Percentiles rank a stretch among this genome's conserved stretches.
Conservation (phyloP, 2,888 invertebrate genomes). For the Tuberolachnus salignus region DNA sequence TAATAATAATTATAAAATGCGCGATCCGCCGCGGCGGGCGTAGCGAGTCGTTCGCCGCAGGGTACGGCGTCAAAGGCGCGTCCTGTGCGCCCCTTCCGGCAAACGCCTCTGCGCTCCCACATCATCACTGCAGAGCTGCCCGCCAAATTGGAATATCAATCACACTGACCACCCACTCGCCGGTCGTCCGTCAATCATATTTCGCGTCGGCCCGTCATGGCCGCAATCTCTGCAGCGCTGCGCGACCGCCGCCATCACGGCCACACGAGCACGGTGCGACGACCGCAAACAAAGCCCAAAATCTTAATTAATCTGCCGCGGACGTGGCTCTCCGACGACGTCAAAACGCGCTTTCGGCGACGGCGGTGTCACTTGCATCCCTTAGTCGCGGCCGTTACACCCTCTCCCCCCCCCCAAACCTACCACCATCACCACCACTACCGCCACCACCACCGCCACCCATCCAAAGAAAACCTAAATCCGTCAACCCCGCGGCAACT, state of each 20-base stretch:
- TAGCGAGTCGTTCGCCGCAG: conserved; percentile 34
- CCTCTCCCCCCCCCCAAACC: no score
- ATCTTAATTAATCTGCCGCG: no score
- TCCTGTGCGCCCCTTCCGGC: conserved; percentile 25
- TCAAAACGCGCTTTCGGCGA: conserved; percentile 21
- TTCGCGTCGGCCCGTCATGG: background rate
- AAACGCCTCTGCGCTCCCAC: conserved; percentile 15
- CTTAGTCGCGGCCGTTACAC: background rate
- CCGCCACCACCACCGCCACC: no score
- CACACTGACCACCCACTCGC: conserved; percentile 1
- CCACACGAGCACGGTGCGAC: background rate
- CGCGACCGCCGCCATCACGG: background rate
- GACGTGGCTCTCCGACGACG: conserved; percentile 30
- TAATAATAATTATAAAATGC: no score
- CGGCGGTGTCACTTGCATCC: conserved; percentile 45
- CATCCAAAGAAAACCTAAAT: conserved; percentile 17
- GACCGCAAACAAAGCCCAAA: conserved; percentile 54
- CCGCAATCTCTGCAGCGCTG: background rate
- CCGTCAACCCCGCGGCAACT: conserved; percentile 34
- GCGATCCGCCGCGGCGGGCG: background rate
- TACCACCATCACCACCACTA: no score
- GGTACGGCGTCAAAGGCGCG: conserved; percentile 48
- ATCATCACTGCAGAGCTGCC: background rate
- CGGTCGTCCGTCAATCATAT: conserved; percentile 46
- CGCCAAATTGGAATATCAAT: conserved; percentile 51